Evolutionary conservation across 1,140 invertebrate species (phyloP).

Genomic region (Arion vulgaris): DNA sequence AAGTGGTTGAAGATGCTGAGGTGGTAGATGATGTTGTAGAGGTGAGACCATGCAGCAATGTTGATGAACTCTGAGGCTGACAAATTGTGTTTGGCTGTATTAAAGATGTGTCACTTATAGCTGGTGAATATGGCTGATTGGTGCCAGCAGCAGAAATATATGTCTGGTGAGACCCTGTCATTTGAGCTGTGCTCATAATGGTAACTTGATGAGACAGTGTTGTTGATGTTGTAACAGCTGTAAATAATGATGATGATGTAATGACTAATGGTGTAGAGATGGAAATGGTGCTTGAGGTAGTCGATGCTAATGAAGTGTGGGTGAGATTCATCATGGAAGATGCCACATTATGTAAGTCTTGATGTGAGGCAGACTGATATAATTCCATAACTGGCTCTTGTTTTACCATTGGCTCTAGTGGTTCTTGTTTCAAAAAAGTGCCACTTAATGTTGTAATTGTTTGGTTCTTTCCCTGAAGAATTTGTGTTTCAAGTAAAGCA

Average conservation of each 20-base stretch:
- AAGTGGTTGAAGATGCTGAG: not conserved
- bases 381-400: not conserved
- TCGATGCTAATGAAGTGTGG: not conserved
- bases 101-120: not conserved
- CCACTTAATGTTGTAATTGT: conserved; percentile 21
- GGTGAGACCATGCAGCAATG: not conserved
- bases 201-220: conserved; percentile 22
- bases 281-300: conserved; percentile 11
- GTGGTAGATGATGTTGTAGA: not conserved
- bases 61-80: not conserved
- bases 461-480: conserved; percentile 17
- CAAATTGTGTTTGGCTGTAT: not conserved
- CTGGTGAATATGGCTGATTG: not conserved
- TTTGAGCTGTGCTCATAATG: conserved; percentile 19
- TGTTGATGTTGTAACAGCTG: not conserved
- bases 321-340: not conserved
- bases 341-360: not conserved
- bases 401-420: not conserved
- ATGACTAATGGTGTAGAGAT: not conserved
- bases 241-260: conserved; percentile 13
- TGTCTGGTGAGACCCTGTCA: not conserved
- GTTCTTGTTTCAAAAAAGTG: conserved; percentile 32
- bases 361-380: not conserved
- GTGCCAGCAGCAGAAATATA: not conserved
- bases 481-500: not conserved